These are phyloP conservation scores for Stichopus horrens DNA, from an alignment of 53 echinoderm and acorn worm species.

Conservation along the genomic window DNA sequence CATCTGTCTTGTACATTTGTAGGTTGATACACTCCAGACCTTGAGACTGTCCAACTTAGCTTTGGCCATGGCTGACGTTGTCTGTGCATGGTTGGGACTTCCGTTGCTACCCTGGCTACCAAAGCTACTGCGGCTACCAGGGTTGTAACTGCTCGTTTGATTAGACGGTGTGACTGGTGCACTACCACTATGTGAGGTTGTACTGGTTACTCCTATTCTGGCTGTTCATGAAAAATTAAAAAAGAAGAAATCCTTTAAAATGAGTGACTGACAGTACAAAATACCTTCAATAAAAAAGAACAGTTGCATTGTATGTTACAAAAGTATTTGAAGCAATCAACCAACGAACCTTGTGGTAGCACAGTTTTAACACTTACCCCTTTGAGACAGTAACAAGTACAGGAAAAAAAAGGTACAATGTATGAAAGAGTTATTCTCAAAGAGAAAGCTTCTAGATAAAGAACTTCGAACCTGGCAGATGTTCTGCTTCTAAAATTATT, in stretches of 20 bases:
- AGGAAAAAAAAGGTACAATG: too few relatives aligned
- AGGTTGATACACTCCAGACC: slow-evolving; percentile 96
- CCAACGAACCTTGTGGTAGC: too few relatives aligned
- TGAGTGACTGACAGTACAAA: too few relatives aligned
- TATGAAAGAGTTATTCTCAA: too few relatives aligned
- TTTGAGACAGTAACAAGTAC: too few relatives aligned
- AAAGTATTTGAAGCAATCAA: too few relatives aligned
- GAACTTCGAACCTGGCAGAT: too few relatives aligned
- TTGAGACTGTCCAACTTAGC: slow-evolving; percentile 89
- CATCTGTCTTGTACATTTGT: slow-evolving; percentile 95
- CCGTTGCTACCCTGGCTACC: slow-evolving; percentile 27
- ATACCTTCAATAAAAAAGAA: too few relatives aligned
- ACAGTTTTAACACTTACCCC: too few relatives aligned
- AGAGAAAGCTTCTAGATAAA: too few relatives aligned
- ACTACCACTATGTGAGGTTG: slow-evolving; percentile 31
- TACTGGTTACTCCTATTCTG: slow-evolving; percentile 1
- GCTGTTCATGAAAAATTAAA: slow-evolving; percentile 2
- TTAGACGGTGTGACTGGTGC: slow-evolving; percentile 30
- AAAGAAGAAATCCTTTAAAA: background rate
- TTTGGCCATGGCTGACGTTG: slow-evolving; percentile 68
- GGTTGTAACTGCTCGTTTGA: slow-evolving; percentile 23
- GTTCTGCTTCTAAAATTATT: too few relatives aligned
- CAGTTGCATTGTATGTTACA: too few relatives aligned
- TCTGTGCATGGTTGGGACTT: slow-evolving; percentile 60
- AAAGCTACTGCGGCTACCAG: background rate